phyloP scores from a whole-genome alignment of 2,113 vertebrate species.

The Callipepla squamata region DNA sequence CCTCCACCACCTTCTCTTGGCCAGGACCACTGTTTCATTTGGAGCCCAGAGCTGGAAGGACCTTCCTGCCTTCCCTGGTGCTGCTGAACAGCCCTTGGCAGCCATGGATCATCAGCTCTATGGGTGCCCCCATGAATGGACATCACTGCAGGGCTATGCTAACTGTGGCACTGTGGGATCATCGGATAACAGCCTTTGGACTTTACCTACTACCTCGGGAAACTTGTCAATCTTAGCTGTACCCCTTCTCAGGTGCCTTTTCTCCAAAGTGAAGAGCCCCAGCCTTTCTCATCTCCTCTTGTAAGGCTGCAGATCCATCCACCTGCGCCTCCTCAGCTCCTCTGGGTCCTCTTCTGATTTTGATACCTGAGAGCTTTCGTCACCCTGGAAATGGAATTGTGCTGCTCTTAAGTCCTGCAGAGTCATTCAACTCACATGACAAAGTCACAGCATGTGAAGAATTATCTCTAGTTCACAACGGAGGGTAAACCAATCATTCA shows the following conservation, averaged over 20 bases:
- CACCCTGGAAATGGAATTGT: neutral
- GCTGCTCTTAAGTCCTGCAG: neutral
- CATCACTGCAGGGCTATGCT: neutral
- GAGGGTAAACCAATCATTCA: neutral
- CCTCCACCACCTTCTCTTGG: neutral
- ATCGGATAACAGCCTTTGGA: neutral
- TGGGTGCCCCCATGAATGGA: neutral
- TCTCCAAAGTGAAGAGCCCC: neutral
- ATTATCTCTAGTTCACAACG: neutral
- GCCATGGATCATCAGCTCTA: neutral
- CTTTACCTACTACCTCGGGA: neutral
- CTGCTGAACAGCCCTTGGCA: neutral
- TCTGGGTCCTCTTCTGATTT: neutral
- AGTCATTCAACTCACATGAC: neutral
- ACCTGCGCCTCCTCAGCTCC: neutral
- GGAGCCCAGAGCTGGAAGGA: neutral
- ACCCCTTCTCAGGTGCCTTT: neutral
- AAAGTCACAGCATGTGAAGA: neutral
- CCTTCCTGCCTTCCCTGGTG: neutral
- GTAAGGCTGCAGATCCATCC: neutral
- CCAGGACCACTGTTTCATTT: neutral
- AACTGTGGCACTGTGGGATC: rapidly evolving
- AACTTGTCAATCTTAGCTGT: neutral
- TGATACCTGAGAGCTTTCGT: neutral
- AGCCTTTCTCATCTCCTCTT: neutral